Evolutionary conservation across 1,140 invertebrate genomes (phyloP).

Genomic region (Rhizoglyphus robini): DNA sequence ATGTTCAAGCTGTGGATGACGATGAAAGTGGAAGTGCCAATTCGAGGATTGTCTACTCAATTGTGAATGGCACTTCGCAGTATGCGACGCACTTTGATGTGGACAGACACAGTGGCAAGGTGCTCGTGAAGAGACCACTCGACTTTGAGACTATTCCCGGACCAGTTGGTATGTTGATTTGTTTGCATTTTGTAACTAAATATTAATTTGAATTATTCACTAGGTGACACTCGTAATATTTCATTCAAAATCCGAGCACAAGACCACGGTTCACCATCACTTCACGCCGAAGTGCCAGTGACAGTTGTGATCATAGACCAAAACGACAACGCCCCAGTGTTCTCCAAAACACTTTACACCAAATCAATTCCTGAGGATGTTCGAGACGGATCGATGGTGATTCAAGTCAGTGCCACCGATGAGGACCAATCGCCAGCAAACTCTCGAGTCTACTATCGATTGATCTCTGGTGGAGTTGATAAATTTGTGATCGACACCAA

Average conservation of each 20-base stretch:
- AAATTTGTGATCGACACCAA: constrained; percentile 79
- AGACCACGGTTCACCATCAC: constrained; percentile 59
- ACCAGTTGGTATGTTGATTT: too few species aligned
- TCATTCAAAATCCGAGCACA: constrained; percentile 54
- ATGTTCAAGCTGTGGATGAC: constrained; percentile 40
- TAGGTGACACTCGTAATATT: constrained; percentile 19
- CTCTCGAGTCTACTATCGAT: constrained; percentile 70
- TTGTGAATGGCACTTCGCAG: constrained; percentile 49
- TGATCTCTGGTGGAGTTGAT: constrained; percentile 68
- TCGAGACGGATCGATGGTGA: constrained; percentile 55
- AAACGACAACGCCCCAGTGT: constrained; percentile 70
- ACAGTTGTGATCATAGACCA: constrained; percentile 54
- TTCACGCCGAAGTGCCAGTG: constrained; percentile 56
- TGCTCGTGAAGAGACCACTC: constrained; percentile 49
- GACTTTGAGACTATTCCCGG: constrained; percentile 54
- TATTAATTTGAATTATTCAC: not conserved
- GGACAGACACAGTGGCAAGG: constrained; percentile 52
- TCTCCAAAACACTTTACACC: constrained; percentile 57
- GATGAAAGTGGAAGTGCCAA: constrained; percentile 55
- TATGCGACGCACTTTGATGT: constrained; percentile 61
- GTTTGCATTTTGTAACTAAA: not conserved
- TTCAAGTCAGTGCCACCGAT: constrained; percentile 62
- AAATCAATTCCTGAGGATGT: constrained; percentile 64
- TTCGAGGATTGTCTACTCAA: constrained; percentile 65
- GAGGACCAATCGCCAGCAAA: constrained; percentile 69